A percentile compares a stretch with the other conserved stretches of the same genome.
Evolutionary conservation across 2,888 invertebrate genomes (phyloP).

Genomic region (Oxyteleia sp.): DNA sequence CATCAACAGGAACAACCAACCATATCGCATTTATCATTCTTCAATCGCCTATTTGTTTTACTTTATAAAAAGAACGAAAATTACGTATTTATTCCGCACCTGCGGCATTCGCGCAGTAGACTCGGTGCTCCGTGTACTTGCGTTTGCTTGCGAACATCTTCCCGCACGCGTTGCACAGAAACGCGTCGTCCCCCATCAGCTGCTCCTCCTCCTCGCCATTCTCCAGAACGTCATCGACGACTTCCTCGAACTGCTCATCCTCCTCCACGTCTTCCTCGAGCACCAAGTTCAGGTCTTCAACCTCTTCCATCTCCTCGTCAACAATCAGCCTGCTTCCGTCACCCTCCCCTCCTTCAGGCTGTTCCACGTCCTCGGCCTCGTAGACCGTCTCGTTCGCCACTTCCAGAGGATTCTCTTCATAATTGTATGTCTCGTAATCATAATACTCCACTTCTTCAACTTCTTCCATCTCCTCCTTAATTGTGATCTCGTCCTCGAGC

Average conservation of each 20-base stretch:
- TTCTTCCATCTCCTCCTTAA: slow-evolving; percentile 51
- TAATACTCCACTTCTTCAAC: slow-evolving; percentile 47
- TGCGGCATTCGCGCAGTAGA: slow-evolving; percentile 49
- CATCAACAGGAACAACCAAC: no score
- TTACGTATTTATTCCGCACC: no score
- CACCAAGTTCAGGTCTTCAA: slow-evolving; percentile 48
- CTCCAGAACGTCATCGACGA: slow-evolving; percentile 40
- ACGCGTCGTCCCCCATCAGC: slow-evolving; percentile 37
- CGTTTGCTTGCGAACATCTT: slow-evolving; percentile 55
- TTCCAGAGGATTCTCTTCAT: slow-evolving; percentile 43
- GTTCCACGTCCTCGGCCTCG: slow-evolving; percentile 20
- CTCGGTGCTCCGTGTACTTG: slow-evolving; percentile 58
- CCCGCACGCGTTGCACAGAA: slow-evolving; percentile 65
- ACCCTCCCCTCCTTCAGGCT: slow-evolving; percentile 35
- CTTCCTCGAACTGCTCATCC: slow-evolving; percentile 65
- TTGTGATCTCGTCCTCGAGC: slow-evolving; percentile 47
- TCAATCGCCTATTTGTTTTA: no score
- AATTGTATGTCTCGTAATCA: slow-evolving; percentile 51
- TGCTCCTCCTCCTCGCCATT: slow-evolving; percentile 45
- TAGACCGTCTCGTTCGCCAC: slow-evolving; percentile 54
- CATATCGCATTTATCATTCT: no score
- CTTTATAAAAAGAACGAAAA: no score
- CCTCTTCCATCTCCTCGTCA: slow-evolving; percentile 50
- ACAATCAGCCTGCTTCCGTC: slow-evolving; percentile 19
- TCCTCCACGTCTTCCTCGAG: slow-evolving; percentile 65